Evolutionary conservation across 1,140 invertebrate species (phyloP), one percentile per base, ranked within the genome.

Genomic region (Colletes gigas): DNA sequence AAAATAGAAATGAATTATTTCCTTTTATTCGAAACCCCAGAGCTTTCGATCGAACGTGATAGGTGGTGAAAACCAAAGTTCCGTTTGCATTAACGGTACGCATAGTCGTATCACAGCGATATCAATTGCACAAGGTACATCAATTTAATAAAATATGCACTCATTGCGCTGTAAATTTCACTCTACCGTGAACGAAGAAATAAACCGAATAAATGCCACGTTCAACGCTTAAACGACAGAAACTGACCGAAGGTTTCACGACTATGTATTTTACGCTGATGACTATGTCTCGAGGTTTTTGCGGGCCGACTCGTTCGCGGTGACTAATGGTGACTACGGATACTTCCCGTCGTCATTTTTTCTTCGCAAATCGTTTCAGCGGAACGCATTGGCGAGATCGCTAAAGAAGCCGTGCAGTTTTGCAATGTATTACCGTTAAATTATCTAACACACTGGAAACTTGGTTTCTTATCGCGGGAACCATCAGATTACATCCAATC

Each of bases 401-500:
- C 50, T 8, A 19, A 65, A 73, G 60, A 63, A 73, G 47, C 39
- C 41, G 14, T 52, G 4, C 60, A 57, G 68, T 78, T 78, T 78
- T 79, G 54, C 60, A 44, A 50, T 44, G 69, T 39, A 72, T 79
- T 69, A 73, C 69, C 69, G 68, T 78, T 78, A 72, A 71, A 78
- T 44, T 52, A 15, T 69, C n/a, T 14, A 17, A 17, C 30, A 41
- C 50, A 57, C 14, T 78, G 75, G 41, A 70, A 78, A 78, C 66
- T 70, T 52, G 9, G 15, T 30, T 79, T 79, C 69, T 79, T 73
- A 72, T 79, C 77, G 14, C 19, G 4, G 4, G 6, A 41, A 55
- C 39, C 77, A 55, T 78, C 50, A 14, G 47, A 54, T 63, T 72
- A 14, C 47, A 21, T 62, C 50, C 68, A 55, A 65, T 73, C 69